Percentiles rank a stretch among this genome's conserved stretches.
phyloP scores from a whole-genome alignment of 2,888 invertebrate species.

The Stegophylla sp. region DNA sequence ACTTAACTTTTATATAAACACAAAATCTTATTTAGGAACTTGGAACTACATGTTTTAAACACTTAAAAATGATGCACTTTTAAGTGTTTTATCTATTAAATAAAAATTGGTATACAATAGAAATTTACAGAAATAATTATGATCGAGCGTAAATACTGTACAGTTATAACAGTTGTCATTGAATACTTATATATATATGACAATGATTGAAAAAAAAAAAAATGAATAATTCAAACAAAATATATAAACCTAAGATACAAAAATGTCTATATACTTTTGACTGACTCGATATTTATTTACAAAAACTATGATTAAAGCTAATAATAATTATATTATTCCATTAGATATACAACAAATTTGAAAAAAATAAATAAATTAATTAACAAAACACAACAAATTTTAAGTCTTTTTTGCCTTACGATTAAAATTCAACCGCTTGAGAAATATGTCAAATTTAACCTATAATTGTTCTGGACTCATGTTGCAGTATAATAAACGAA shows the following conservation, averaged over 20 bases:
- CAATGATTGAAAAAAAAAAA: not conserved
- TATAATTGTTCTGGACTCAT: constrained; percentile 39
- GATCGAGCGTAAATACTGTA: not conserved
- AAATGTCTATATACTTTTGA: not conserved
- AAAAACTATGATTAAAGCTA: not conserved
- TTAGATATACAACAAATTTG: too few relatives aligned
- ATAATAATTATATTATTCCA: constrained; percentile 25
- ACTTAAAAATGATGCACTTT: constrained; percentile 34
- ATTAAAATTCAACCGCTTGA: not conserved
- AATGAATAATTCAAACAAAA: constrained; percentile 29
- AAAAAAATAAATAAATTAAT: not conserved
- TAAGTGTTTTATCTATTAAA: constrained; percentile 15
- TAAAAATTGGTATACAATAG: constrained; percentile 10
- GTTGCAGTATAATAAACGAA: constrained; percentile 43
- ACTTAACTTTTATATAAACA: constrained; percentile 6
- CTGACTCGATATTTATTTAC: constrained; percentile 15
- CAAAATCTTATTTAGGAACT: constrained; percentile 43
- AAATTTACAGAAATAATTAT: constrained; percentile 18
- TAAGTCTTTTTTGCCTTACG: constrained; percentile 44
- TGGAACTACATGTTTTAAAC: constrained; percentile 17
- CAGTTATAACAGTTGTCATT: not conserved
- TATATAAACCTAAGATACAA: constrained; percentile 4
- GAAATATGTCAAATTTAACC: not conserved
- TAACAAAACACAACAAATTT: not conserved
- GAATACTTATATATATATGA: not conserved